A percentile compares a stretch with the other conserved stretches of the same genome.
Conservation (phyloP, 1,140 invertebrate species). For the Phthorimaea operculella region DNA sequence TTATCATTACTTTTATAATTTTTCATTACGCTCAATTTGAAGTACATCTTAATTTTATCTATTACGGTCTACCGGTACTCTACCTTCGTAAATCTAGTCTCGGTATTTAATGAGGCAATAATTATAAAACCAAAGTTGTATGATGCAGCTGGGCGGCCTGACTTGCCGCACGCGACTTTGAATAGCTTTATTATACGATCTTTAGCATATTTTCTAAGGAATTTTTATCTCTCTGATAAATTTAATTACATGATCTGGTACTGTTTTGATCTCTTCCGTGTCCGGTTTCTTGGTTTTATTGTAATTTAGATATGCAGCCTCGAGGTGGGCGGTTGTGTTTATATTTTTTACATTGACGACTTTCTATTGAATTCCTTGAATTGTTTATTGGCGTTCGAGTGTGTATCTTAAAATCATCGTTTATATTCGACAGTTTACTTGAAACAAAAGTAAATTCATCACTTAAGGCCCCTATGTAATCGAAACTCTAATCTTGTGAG, state of each 20-base stretch:
- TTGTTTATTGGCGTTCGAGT: conserved; percentile 16
- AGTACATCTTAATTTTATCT: too few relatives aligned
- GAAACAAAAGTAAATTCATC: conserved; percentile 1
- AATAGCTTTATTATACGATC: conserved; percentile 52
- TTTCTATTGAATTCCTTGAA: conserved; percentile 18
- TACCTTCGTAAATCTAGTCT: conserved; percentile 29
- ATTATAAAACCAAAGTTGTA: conserved; percentile 37
- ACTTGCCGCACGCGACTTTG: conserved; percentile 44
- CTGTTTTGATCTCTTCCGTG: conserved; percentile 44
- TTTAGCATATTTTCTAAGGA: conserved; percentile 43
- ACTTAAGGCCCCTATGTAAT: conserved; percentile 13
- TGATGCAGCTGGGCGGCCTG: conserved; percentile 20
- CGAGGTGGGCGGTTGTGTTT: conserved; percentile 38
- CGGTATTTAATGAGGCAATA: conserved; percentile 46
- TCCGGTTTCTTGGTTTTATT: conserved; percentile 27
- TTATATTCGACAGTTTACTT: neutral
- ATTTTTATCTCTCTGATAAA: conserved; percentile 43
- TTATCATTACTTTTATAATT: too few relatives aligned
- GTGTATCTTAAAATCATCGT: neutral
- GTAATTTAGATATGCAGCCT: conserved; percentile 33
- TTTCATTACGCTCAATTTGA: too few relatives aligned
- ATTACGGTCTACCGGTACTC: neutral
- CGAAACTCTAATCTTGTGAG: conserved; percentile 24
- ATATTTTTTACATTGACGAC: conserved; percentile 23
- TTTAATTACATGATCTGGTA: conserved; percentile 47